These are phyloP conservation scores for Oncopeltus fasciatus DNA, from an alignment of 1,140 invertebrate genomes.

Conservation along the genomic window DNA sequence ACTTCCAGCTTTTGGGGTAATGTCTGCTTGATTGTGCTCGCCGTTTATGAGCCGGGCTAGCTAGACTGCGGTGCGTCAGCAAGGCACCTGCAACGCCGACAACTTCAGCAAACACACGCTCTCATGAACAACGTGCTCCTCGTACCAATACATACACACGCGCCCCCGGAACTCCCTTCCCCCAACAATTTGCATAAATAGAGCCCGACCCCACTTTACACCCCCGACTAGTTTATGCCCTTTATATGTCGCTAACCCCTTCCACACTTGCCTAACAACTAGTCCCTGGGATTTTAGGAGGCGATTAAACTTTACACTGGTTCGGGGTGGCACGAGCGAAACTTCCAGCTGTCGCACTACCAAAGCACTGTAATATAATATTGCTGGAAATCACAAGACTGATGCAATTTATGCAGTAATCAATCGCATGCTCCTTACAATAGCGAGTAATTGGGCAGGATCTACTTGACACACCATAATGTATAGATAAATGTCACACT, in stretches of 20 bases:
- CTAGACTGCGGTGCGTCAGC: neutral
- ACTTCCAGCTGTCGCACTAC: neutral
- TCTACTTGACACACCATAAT: too few species aligned
- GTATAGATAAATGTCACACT: too few species aligned
- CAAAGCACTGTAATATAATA: too few species aligned
- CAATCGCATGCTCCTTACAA: too few species aligned
- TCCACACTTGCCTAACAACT: neutral
- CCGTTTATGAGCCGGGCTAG: neutral
- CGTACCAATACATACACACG: neutral
- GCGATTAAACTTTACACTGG: neutral
- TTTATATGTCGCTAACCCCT: too few species aligned
- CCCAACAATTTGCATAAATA: slow-evolving; percentile 8
- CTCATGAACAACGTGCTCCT: neutral
- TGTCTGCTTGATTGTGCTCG: slow-evolving; percentile 2
- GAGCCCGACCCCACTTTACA: neutral
- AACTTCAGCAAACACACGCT: neutral
- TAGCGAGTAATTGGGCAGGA: too few species aligned
- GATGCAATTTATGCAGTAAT: too few species aligned
- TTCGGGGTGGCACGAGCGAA: neutral
- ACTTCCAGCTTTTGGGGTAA: neutral
- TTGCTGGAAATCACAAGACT: too few species aligned
- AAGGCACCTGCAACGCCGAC: neutral
- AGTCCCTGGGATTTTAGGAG: neutral
- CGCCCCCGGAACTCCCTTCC: neutral
- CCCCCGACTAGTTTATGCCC: slow-evolving; percentile 1